Evolutionary conservation across 2,888 invertebrate genomes (phyloP).

Genomic region (Ormia ochracea): DNA sequence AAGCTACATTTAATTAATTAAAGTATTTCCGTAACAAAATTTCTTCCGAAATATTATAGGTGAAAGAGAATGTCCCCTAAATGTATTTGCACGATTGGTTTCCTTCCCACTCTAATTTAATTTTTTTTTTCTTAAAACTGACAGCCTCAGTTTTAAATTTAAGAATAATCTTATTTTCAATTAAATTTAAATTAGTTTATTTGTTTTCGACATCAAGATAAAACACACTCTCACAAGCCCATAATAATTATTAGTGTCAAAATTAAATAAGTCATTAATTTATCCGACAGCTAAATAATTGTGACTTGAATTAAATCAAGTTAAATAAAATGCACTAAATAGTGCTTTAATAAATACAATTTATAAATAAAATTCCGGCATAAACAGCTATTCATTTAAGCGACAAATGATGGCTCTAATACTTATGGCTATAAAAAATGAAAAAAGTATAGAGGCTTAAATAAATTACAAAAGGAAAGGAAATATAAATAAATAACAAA

Average conservation of each 20-base stretch:
- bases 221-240: neutral
- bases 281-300: neutral
- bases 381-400: neutral
- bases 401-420: neutral
- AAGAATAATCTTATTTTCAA: neutral
- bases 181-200: constrained; percentile 1
- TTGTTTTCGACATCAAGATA: neutral
- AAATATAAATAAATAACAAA: neutral
- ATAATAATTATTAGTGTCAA: neutral
- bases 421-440: neutral
- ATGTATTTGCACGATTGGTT: too few species aligned
- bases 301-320: neutral
- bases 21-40: too few species aligned
- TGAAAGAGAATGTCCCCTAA: too few species aligned
- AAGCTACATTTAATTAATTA: too few species aligned
- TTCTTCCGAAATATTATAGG: too few species aligned
- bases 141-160: too few species aligned
- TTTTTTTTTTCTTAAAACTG: too few species aligned
- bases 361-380: neutral
- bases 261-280: neutral
- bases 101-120: too few species aligned
- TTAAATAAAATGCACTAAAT: neutral
- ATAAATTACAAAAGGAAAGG: neutral
- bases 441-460: neutral
- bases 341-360: neutral